phyloP scores from a whole-genome alignment of 2,113 vertebrate species.

The Cynocephalus volans region DNA sequence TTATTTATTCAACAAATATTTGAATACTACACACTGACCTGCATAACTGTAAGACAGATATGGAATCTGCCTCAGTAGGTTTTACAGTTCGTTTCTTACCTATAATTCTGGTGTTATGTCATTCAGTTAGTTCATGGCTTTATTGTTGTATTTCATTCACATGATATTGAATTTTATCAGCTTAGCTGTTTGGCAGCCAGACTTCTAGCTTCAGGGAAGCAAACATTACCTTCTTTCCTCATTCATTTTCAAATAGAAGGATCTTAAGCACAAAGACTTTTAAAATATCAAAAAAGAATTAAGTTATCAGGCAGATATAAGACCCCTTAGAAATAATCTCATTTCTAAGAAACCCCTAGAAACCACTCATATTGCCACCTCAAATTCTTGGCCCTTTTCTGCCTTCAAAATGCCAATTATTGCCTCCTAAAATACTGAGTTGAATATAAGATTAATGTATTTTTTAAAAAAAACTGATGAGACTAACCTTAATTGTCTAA shows the following conservation, averaged over 20 bases:
- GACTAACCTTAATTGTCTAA: background rate
- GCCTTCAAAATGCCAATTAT: background rate
- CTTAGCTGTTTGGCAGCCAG: background rate
- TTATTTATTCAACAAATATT: background rate
- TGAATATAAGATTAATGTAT: background rate
- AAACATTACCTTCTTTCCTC: background rate
- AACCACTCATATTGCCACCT: background rate
- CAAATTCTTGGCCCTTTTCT: background rate
- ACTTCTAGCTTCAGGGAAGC: background rate
- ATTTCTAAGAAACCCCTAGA: background rate
- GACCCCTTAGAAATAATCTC: background rate
- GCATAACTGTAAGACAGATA: background rate
- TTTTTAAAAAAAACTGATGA: background rate
- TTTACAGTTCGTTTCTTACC: background rate
- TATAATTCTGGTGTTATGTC: background rate
- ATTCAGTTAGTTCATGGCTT: background rate
- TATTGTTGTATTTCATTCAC: background rate
- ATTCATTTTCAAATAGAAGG: constrained; percentile 4
- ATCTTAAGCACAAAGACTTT: background rate
- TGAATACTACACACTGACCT: background rate
- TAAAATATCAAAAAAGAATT: background rate
- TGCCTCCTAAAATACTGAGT: background rate
- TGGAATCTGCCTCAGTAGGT: background rate
- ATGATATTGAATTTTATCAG: background rate
- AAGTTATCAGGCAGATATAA: background rate